Evolutionary conservation across 2,113 vertebrate genomes (phyloP), one percentile per base, ranked within the genome.

Genomic region (Gadus macrocephalus): DNA sequence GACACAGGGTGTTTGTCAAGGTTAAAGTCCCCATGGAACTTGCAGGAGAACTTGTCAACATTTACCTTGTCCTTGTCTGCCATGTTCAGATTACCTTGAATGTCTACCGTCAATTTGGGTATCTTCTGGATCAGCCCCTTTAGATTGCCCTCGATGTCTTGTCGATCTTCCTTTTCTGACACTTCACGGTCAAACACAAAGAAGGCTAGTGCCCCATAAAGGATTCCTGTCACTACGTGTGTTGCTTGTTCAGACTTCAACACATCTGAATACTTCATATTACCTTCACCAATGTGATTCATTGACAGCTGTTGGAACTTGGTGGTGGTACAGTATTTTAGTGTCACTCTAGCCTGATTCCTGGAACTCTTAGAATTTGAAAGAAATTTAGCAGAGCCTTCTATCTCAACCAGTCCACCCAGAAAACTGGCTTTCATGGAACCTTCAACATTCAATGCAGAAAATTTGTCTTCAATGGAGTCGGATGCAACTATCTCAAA

Each of bases 391-490:
- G 79, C 86, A 5, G 87, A 87, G 59, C 87, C 86, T 0, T 19
- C 67, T 2, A 85, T 83, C 5, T 86, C 9, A 0, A 89, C 25
- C 28, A 89, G 67, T 11, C 86, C 87, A 0, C 67, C 0, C 1
- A 87, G 9, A 20, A 89, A 78, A 77, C 89, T 89, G 19, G 82
- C 82, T 60, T 87, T 89, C 14, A 89, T 38, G 0, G 85, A 86
- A 0, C 64, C 81, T 1, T 80, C 69, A 56, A 88, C 76, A n/a
- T 79, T 72, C 15, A 88, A 9, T 1, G 81, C 77, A 61, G 74
- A 77, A 1, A 76, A 70, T 82, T 86, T 89, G 5, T 77, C 76
- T 8, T 80, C 75, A 35, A 80, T 77, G 0, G 81, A 82, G 25
- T 87, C 86, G 14, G 85, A 85, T 27, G 85, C 60, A 55, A 84